Conservation (phyloP, 2,888 invertebrate species). For the Caenorhabditis angaria region DNA sequence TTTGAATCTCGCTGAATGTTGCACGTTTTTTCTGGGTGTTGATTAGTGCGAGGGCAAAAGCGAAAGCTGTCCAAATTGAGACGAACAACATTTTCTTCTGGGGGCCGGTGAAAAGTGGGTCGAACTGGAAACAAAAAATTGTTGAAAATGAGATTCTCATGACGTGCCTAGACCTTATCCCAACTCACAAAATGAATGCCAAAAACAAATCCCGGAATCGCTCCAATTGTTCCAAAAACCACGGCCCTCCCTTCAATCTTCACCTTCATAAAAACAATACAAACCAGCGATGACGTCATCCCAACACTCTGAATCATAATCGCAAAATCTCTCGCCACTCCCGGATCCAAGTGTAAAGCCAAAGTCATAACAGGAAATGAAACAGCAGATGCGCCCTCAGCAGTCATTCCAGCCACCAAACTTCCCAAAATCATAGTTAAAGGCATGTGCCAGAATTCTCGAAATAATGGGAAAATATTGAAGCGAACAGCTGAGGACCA, state of each 20-base stretch:
- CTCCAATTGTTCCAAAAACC: conserved; percentile 59
- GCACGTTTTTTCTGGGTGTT: conserved; percentile 63
- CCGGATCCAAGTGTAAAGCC: conserved; percentile 48
- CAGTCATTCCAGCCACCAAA: conserved; percentile 54
- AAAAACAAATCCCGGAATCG: conserved; percentile 64
- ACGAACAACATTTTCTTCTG: conserved; percentile 72
- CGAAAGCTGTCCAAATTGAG: conserved; percentile 71
- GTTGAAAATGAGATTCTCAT: no score
- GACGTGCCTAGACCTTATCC: neutral
- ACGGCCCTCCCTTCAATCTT: conserved; percentile 60
- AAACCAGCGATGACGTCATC: conserved; percentile 67
- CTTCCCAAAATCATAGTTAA: conserved; percentile 71
- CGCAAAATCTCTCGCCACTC: conserved; percentile 57
- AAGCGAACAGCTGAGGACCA: conserved; percentile 62
- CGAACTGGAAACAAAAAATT: conserved; percentile 61
- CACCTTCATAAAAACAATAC: conserved; percentile 66
- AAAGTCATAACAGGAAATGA: conserved; percentile 67
- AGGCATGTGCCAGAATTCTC: conserved; percentile 65
- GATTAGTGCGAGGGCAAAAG: conserved; percentile 68
- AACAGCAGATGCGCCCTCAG: conserved; percentile 64
- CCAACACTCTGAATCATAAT: conserved; percentile 57
- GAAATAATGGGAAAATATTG: conserved; percentile 59
- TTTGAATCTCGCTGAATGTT: conserved; percentile 49
- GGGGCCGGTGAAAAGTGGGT: conserved; percentile 56
- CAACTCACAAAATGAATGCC: conserved; percentile 56